Percentiles rank a stretch among this genome's conserved stretches.
These are phyloP conservation scores for Ctenopoma multispine DNA, from an alignment of 2,797 vertebrate genomes.

Conservation along the genomic window DNA sequence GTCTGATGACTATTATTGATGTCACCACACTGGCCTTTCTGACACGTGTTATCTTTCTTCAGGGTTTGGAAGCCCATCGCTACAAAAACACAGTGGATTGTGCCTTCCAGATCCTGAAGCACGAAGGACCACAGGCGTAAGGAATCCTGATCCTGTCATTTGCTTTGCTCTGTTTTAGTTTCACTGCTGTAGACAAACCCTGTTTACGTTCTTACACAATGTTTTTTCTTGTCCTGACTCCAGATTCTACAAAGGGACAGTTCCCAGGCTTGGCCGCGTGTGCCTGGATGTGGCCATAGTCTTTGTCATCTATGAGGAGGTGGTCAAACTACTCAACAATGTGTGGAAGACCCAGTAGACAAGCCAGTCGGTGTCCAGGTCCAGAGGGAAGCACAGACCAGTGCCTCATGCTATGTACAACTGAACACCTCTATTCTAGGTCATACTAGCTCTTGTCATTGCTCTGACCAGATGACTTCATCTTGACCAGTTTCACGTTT, in stretches of 20 bases:
- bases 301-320: conserved; percentile 86
- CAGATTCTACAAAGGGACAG: conserved; percentile 88
- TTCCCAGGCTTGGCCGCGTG: conserved; percentile 81
- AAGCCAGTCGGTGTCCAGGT: background rate
- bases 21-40: background rate
- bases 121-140: conserved; percentile 88
- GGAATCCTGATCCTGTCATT: conserved; percentile 50
- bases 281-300: conserved; percentile 85
- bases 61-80: conserved; percentile 88
- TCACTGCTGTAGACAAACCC: background rate
- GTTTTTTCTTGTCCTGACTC: background rate
- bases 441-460: conserved; percentile 32
- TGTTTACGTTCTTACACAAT: background rate
- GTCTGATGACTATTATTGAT: background rate
- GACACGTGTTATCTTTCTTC: background rate
- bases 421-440: conserved; percentile 63
- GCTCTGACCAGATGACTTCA: conserved; percentile 27
- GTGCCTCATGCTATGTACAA: conserved; percentile 66
- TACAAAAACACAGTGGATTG: conserved; percentile 89
- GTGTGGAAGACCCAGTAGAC: conserved; percentile 84
- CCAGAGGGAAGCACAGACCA: conserved; percentile 54
- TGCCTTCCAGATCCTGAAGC: conserved; percentile 88
- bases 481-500: conserved; percentile 29
- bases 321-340: conserved; percentile 83
- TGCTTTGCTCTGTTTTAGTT: background rate